Evolutionary conservation across 2,888 invertebrate species (phyloP).

Genomic region (Aradus depressus): DNA sequence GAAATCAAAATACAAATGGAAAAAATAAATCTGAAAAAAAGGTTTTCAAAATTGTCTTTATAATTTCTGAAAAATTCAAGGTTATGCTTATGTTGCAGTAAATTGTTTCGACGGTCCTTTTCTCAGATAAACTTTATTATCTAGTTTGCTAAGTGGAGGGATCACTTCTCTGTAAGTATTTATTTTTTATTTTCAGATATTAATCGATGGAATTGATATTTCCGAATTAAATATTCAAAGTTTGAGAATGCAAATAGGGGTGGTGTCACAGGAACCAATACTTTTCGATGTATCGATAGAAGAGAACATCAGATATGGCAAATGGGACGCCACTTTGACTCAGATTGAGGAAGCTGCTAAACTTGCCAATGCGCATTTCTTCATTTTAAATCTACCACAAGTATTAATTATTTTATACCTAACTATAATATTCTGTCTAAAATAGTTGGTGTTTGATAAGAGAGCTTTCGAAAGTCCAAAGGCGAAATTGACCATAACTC

Average conservation of each 20-base stretch:
- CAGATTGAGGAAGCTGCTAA: conserved; percentile 37
- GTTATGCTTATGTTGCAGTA: too few species aligned
- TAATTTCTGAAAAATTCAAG: too few species aligned
- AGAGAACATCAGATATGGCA: conserved; percentile 48
- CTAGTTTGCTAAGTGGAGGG: too few species aligned
- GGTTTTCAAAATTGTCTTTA: too few species aligned
- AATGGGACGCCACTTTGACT: conserved; percentile 32
- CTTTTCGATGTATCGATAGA: conserved; percentile 46
- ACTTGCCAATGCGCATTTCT: conserved; percentile 37
- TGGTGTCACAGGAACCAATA: conserved; percentile 83
- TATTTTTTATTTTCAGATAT: conserved; percentile 40
- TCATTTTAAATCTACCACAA: conserved; percentile 27
- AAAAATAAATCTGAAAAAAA: too few species aligned
- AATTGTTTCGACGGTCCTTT: too few species aligned
- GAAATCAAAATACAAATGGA: too few species aligned
- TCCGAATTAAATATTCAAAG: conserved; percentile 61
- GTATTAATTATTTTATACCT: not conserved
- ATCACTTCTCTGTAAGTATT: too few species aligned
- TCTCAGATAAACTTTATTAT: too few species aligned
- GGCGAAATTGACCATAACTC: too few species aligned
- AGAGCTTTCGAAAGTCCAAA: too few species aligned
- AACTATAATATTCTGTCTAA: not conserved
- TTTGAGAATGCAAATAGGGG: conserved; percentile 70
- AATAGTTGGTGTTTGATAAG: too few species aligned
- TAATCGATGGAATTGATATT: conserved; percentile 55